Evolutionary conservation across 2,888 invertebrate species (phyloP).

Genomic region (Rotaria socialis): DNA sequence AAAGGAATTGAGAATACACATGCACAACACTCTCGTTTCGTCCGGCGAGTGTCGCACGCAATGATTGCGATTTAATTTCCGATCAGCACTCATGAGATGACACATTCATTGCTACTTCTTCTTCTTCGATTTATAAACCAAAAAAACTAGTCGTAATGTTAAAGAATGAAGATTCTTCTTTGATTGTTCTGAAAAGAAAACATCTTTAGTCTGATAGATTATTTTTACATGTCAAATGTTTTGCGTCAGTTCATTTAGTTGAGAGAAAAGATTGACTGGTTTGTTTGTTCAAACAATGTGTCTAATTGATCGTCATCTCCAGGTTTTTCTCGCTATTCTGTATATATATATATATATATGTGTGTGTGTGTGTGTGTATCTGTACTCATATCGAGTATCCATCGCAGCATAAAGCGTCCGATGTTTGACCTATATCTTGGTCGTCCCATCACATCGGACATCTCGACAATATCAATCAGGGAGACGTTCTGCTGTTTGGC

Average conservation of each 20-base stretch:
- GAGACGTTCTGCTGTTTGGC: slow-evolving; percentile 32
- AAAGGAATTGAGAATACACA: background rate
- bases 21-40: background rate
- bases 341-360: background rate
- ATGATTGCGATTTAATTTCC: slow-evolving; percentile 32
- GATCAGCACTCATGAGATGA: slow-evolving; percentile 28
- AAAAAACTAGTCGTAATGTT: background rate
- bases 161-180: background rate
- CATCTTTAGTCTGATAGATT: background rate
- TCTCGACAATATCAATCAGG: slow-evolving; percentile 29
- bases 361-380: background rate
- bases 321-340: slow-evolving; percentile 16
- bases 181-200: background rate
- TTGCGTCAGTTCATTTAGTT: slow-evolving; percentile 22
- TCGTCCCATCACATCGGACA: slow-evolving; percentile 23
- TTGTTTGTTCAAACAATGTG: slow-evolving; percentile 32
- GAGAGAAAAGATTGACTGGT: slow-evolving; percentile 21
- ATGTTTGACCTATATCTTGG: slow-evolving; percentile 32
- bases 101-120: background rate
- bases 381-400: slow-evolving; percentile 29
- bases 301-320: slow-evolving; percentile 32
- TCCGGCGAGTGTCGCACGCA: slow-evolving; percentile 24
- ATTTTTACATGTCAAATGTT: slow-evolving; percentile 27
- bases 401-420: slow-evolving; percentile 29
- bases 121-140: background rate